Percentiles rank a stretch among this genome's conserved stretches.
Conservation (phyloP, 2,797 vertebrate genomes). For the Amphiprion clarkii region DNA sequence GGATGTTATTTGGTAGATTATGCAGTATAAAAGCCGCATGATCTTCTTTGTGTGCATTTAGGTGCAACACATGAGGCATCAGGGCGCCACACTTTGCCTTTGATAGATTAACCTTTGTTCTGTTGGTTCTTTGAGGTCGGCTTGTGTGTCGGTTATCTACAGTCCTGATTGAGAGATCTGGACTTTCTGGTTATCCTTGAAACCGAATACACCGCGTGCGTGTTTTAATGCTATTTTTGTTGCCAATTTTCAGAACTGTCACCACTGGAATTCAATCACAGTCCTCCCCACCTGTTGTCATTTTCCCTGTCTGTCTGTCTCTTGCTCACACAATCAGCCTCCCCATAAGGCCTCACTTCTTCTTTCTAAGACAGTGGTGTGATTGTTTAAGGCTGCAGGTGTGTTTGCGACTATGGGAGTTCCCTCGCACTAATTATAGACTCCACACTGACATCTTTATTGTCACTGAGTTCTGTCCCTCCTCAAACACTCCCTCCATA, state of each 20-base stretch:
- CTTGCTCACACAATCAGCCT: not conserved
- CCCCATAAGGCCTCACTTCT: conserved; percentile 17
- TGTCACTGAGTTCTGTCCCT: conserved; percentile 50
- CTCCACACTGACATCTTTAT: conserved; percentile 65
- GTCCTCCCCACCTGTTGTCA: conserved; percentile 51
- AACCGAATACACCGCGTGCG: conserved; percentile 10
- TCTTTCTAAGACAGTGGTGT: conserved; percentile 59
- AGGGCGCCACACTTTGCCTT: conserved; percentile 7
- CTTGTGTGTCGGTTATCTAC: conserved; percentile 15
- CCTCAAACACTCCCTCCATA: conserved; percentile 46
- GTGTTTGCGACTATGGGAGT: conserved; percentile 65
- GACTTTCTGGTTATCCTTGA: conserved; percentile 29
- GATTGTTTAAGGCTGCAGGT: conserved; percentile 77
- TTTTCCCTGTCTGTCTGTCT: conserved; percentile 21
- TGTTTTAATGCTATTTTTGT: conserved; percentile 34
- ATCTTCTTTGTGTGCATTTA: not conserved
- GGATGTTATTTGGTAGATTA: no score
- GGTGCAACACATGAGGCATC: not conserved
- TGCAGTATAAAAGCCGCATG: not conserved
- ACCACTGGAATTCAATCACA: conserved; percentile 44
- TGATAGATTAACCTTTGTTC: conserved; percentile 38
- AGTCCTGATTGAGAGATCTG: not conserved
- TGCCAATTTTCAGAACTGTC: conserved; percentile 26
- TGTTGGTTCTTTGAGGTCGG: conserved; percentile 26
- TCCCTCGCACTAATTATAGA: conserved; percentile 69